Base-by-base conservation (phyloP, 2,797 vertebrate species). In the Myotis findleyi region DNA sequence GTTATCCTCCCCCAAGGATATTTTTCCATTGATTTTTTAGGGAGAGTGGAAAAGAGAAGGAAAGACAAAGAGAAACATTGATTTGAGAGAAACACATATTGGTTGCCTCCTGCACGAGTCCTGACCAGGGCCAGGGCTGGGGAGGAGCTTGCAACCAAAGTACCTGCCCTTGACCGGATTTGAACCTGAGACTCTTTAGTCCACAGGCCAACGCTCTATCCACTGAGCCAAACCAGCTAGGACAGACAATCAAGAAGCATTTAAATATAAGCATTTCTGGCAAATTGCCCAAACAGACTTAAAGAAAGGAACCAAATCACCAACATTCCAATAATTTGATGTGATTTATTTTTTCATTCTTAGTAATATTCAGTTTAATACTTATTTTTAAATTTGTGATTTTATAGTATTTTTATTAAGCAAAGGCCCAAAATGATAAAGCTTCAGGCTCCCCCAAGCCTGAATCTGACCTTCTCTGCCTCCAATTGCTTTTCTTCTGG, bases 291-390 rank as follows among this genome's bases (percentile, higher is more conserved):
- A 89, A 93, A 17, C 36, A 47, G 49, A 79, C 57, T 47, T 93
- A 73, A 47, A 91, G 77, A 85, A 96, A 96, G 93, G 25, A 87
- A 84, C 9, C 13, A 9, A 87, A 59, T 84, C 27, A 59, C 55
- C 33, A 57, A 53, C 4, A 77, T 83, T 71, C 69, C 18, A 62
- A 23, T 84, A 49, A 69, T 76, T 57, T 79, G 9, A 64, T 85
- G 5, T 2, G 3, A 76, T 73, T 85, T 88, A 41, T 59, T 93
- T 95, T 94, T 71, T 95, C 30, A 77, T 89, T 87, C 27, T 89
- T 91, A 95, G 57, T 49, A 87, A 96, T 90, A 62, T 18, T 94
- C 64, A 91, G 14, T 66, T 87, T 88, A 27, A 77, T 69, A 80
- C 3, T 30, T 73, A 64, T 71, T 93, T 96, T 92, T 49, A 89